A percentile compares a stretch with the other conserved stretches of the same genome.
These are phyloP conservation scores for Crambe crambe DNA, from an alignment of 37 sponge, comb jelly and placozoan species.

Conservation along the genomic window DNA sequence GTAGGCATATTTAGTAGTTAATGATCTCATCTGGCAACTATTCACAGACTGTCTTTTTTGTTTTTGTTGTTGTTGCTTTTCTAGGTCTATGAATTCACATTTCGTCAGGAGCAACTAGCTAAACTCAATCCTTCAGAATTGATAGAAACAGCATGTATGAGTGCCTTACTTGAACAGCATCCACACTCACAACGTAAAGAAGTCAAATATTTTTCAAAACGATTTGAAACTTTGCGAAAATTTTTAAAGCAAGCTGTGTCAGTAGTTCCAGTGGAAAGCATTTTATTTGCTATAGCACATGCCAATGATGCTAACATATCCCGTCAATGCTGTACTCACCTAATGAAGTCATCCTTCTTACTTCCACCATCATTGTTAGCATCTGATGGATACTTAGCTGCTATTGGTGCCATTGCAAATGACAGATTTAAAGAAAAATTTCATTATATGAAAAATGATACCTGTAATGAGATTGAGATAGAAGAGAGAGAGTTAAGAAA, in stretches of 20 bases:
- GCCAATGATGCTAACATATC: background rate
- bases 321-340: slow-evolving; percentile 11
- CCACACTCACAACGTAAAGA: background rate
- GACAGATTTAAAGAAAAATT: background rate
- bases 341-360: background rate
- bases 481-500: background rate
- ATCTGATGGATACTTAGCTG: background rate
- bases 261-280: slow-evolving; percentile 61
- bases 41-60: background rate
- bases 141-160: slow-evolving; percentile 41
- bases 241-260: slow-evolving; percentile 51
- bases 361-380: slow-evolving; percentile 25
- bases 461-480: background rate
- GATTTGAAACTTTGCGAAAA: background rate
- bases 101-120: slow-evolving; percentile 61
- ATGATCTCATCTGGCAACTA: background rate
- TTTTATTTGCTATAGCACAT: slow-evolving; percentile 41
- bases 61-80: background rate
- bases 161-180: slow-evolving; percentile 60
- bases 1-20: background rate
- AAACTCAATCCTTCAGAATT: slow-evolving; percentile 49
- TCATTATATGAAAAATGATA: background rate
- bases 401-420: background rate
- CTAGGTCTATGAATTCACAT: slow-evolving; percentile 21
- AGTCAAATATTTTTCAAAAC: slow-evolving; percentile 1